These are phyloP conservation scores for Torymus texanus DNA, from an alignment of 2,888 invertebrate species.

Conservation along the genomic window DNA sequence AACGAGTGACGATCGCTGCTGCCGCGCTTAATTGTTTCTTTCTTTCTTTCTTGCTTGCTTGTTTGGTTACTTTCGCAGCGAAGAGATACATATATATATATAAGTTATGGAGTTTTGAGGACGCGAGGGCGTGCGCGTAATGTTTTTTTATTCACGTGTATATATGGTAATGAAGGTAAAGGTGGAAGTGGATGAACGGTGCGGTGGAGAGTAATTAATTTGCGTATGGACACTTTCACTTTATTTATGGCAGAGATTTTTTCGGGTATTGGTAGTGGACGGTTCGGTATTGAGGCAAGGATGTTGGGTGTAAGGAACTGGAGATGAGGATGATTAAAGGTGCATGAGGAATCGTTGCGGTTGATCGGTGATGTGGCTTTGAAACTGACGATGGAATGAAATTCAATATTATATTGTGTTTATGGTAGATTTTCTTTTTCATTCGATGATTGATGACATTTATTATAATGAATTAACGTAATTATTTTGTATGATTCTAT, in stretches of 20 bases:
- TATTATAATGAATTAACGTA: no score
- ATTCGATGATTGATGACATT: no score
- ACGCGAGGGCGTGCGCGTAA: neutral
- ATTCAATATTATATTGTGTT: no score
- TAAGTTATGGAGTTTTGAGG: conserved; percentile 35
- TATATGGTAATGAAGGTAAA: conserved; percentile 39
- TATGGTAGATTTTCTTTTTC: no score
- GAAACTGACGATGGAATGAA: no score
- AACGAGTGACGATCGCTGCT: conserved; percentile 62
- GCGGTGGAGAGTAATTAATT: conserved; percentile 43
- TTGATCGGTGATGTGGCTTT: no score
- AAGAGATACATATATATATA: neutral
- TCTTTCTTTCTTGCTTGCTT: conserved; percentile 2
- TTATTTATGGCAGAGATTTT: conserved; percentile 33
- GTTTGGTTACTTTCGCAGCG: neutral
- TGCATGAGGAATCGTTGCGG: no score
- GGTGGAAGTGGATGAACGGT: neutral
- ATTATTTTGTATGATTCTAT: no score
- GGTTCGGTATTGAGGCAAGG: no score
- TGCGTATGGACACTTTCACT: conserved; percentile 47
- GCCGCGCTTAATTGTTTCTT: conserved; percentile 48
- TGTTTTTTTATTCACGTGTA: neutral
- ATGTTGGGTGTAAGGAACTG: no score
- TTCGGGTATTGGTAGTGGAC: neutral
- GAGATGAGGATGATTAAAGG: no score